phyloP scores from a whole-genome alignment of 2,113 vertebrate species.

The Anseranas semipalmata region DNA sequence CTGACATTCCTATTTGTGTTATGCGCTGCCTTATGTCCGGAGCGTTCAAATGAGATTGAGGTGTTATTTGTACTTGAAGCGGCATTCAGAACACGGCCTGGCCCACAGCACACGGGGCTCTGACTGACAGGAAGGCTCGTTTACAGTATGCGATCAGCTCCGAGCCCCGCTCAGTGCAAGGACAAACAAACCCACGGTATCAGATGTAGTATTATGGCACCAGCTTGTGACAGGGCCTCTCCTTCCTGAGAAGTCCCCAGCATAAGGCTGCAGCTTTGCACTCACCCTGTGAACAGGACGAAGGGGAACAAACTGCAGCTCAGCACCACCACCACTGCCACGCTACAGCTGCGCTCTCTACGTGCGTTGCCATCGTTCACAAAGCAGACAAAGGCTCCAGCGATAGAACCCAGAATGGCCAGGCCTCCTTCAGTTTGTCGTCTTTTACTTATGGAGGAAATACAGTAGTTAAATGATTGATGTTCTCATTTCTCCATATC shows the following conservation, averaged over 20 bases:
- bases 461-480: background rate
- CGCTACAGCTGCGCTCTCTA: background rate
- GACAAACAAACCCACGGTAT: rapidly evolving
- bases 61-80: background rate
- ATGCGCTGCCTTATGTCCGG: background rate
- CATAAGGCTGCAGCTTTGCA: background rate
- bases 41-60: background rate
- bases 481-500: background rate
- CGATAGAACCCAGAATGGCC: background rate
- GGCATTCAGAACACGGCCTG: background rate
- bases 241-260: background rate
- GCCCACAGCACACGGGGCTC: background rate
- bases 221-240: background rate
- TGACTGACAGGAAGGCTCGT: background rate
- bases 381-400: background rate
- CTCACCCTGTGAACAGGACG: rapidly evolving
- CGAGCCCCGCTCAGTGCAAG: background rate
- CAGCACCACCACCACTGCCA: background rate
- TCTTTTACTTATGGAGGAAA: background rate
- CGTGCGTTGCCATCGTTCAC: background rate
- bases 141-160: background rate
- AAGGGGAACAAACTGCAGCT: background rate
- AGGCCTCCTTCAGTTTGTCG: background rate
- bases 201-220: background rate
- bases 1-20: background rate